phyloP scores from a whole-genome alignment of 2,113 vertebrate genomes.

The Eublepharis macularius region DNA sequence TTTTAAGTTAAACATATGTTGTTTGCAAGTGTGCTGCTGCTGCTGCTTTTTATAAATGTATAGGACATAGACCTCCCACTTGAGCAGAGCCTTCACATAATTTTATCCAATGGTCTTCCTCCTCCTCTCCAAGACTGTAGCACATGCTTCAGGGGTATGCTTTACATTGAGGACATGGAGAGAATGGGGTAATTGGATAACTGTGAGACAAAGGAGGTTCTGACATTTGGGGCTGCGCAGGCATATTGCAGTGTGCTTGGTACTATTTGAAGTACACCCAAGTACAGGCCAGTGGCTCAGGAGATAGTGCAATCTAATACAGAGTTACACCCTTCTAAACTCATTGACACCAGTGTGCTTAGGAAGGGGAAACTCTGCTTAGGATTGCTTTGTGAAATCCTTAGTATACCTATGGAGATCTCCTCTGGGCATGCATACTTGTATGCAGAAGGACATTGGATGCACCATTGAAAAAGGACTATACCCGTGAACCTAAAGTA shows the following conservation, averaged over 20 bases:
- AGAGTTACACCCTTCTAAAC: too few relatives aligned
- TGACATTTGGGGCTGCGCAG: neutral
- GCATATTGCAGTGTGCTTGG: neutral
- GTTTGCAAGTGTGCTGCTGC: neutral
- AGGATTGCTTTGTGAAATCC: neutral
- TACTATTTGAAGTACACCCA: neutral
- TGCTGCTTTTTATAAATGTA: neutral
- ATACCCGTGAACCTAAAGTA: neutral
- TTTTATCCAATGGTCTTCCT: neutral
- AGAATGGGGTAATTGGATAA: neutral
- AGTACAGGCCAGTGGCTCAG: neutral
- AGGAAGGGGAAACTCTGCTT: too few relatives aligned
- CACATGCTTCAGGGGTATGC: neutral
- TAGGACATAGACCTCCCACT: neutral
- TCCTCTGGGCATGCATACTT: neutral
- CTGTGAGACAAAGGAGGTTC: neutral
- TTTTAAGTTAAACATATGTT: neutral
- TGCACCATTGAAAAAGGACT: neutral
- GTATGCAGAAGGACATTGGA: neutral
- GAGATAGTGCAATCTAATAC: too few relatives aligned
- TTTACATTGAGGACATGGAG: neutral
- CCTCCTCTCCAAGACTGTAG: neutral
- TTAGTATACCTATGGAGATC: neutral
- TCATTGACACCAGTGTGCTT: too few relatives aligned
- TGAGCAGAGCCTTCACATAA: neutral